Evolutionary conservation across 2,888 invertebrate genomes (phyloP), one percentile per base, ranked within the genome.

Genomic region (Drepana falcataria): DNA sequence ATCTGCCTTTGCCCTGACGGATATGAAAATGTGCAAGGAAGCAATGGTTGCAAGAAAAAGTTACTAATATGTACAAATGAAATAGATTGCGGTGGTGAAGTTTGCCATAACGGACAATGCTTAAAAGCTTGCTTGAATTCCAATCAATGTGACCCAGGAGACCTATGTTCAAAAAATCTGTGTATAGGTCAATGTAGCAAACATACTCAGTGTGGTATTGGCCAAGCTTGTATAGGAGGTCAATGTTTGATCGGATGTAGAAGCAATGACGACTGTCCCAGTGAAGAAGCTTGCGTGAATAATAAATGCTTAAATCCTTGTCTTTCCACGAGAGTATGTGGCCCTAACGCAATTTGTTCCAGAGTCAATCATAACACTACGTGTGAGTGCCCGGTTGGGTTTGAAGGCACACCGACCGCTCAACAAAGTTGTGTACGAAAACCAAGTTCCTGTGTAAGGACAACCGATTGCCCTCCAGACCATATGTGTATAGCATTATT

Each of bases 401-500:
- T 98, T 76, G 95, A 95, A 80, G 96, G 96, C 1, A 96, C 96
- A 73, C 97, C 97, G 21, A 95, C 95, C 21, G 95, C 97, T 0
- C 95, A 97, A 77, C 96, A 97, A 83, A 97, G 97, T 3, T 98
- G 98, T 75, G 95, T 97, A 4, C 92, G 98, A 64, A 94, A 95
- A 55, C 95, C 96, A n/a, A 91, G 92, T 48, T 77, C 92, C 33
- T 98, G 97, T 68, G 85, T 88, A 47, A 92, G 92, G 58, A 92
- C 93, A 47, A 92, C 92, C 52, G 94, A 96, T 66, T 98, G 98
- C 73, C 95, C 96, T 3, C 88, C 91, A 49, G 94, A 94, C 52
- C 95, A 96, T 67, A 93, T 94, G 87, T 98, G 98, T 75, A 93
- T 95, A 48, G 94, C 93, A 33, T 94, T 94, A 53, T 92, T 95